Evolutionary conservation across 1,140 invertebrate species (phyloP).

Genomic region (Chlorops oryzae): DNA sequence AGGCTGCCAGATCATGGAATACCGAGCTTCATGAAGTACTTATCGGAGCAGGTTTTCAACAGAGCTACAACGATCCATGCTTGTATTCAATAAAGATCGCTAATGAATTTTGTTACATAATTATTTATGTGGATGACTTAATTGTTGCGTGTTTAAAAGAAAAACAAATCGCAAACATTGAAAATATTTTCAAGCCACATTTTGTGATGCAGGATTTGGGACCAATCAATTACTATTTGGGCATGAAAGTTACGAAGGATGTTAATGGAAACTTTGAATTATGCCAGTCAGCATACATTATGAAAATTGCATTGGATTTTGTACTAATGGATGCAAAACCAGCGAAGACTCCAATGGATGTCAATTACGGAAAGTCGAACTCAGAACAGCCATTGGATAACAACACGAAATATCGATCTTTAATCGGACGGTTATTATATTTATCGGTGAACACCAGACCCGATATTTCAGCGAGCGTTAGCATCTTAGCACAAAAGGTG

Average conservation of each 20-base stretch:
- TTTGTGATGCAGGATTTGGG: conserved; percentile 31
- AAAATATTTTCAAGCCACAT: not conserved
- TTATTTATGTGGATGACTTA: conserved; percentile 17
- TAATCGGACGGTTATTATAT: conserved; percentile 18
- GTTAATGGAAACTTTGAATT: conserved; percentile 13
- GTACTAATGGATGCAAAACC: conserved; percentile 25
- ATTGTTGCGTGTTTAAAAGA: not conserved
- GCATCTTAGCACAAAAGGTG: conserved; percentile 38
- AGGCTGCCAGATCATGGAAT: conserved; percentile 46
- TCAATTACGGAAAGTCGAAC: conserved; percentile 16
- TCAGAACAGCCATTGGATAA: not conserved
- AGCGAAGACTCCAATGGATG: conserved; percentile 8
- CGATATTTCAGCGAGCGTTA: conserved; percentile 23
- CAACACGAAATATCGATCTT: conserved; percentile 14
- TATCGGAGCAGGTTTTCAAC: conserved; percentile 9
- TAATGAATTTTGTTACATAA: not conserved
- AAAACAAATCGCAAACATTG: not conserved
- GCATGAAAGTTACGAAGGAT: conserved; percentile 19
- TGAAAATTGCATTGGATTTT: conserved; percentile 37
- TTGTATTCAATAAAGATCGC: conserved; percentile 12
- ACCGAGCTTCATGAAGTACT: conserved; percentile 22
- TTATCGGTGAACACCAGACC: conserved; percentile 15
- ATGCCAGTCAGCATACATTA: conserved; percentile 22
- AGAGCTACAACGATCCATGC: conserved; percentile 18
- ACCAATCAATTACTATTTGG: conserved; percentile 24